These are phyloP conservation scores for Rattus norvegicus DNA, from an alignment of 2,113 vertebrate genomes.

Conservation along the genomic window DNA sequence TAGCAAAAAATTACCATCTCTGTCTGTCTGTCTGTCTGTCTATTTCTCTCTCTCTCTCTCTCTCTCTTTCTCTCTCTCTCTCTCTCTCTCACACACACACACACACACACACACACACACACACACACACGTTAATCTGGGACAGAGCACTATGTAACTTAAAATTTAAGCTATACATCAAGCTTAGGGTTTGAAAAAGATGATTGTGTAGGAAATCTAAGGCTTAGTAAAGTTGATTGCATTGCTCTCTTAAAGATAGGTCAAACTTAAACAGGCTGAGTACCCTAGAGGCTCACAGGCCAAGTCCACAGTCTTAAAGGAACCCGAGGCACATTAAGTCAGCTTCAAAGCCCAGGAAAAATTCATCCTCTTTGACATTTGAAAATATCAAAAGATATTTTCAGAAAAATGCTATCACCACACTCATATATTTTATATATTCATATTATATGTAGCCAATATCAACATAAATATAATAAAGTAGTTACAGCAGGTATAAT, in stretches of 20 bases:
- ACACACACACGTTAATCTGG: neutral
- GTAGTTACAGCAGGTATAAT: neutral
- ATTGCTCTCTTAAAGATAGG: neutral
- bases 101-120: neutral
- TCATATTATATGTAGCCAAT: neutral
- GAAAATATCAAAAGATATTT: neutral
- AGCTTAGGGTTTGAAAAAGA: neutral
- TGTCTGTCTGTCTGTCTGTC: no score
- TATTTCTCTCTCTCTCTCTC: no score
- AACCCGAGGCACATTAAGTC: neutral
- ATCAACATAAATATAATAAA: neutral
- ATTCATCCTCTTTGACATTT: neutral
- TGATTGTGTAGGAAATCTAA: neutral
- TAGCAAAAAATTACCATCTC: neutral
- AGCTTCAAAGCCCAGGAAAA: neutral
- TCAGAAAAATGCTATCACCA: neutral
- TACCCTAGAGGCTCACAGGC: neutral
- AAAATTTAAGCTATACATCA: neutral
- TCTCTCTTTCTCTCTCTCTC: no score
- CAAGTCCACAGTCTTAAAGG: neutral
- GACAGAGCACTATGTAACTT: neutral
- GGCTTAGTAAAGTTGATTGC: neutral
- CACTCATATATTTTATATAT: neutral
- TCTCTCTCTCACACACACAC: neutral
- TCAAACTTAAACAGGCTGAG: neutral